Evolutionary conservation across 1,140 invertebrate species (phyloP).

Genomic region (Hyles euphorbiae): DNA sequence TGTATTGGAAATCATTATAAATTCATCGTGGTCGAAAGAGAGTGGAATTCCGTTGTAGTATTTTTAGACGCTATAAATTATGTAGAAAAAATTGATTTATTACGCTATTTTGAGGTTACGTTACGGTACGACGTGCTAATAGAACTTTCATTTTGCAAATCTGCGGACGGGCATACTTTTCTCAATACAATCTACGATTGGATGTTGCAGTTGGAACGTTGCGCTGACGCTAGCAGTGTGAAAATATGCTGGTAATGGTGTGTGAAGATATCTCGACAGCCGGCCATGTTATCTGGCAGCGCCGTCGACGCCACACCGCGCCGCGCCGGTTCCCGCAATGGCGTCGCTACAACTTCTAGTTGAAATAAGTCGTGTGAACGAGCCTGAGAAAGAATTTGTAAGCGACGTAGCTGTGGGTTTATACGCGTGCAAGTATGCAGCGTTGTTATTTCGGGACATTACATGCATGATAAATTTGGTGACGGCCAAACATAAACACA

Average conservation of each 20-base stretch:
- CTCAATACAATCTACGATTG: too few relatives aligned
- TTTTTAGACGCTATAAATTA: too few relatives aligned
- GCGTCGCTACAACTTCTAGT: conserved; percentile 21
- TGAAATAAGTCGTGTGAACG: conserved; percentile 12
- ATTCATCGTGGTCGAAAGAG: too few relatives aligned
- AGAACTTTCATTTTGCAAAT: neutral
- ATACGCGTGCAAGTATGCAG: conserved; percentile 4
- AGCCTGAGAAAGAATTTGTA: neutral
- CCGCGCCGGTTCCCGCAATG: conserved; percentile 15
- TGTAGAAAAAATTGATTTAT: too few relatives aligned
- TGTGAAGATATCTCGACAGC: conserved; percentile 14
- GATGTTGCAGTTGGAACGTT: too few relatives aligned
- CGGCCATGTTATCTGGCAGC: conserved; percentile 26
- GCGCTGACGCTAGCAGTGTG: neutral
- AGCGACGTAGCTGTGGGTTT: neutral
- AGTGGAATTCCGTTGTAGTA: too few relatives aligned
- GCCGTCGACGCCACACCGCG: conserved; percentile 9
- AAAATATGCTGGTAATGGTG: conserved; percentile 24
- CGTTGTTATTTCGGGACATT: conserved; percentile 10
- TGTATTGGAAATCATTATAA: too few relatives aligned
- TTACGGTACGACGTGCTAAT: conserved; percentile 8
- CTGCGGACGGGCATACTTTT: neutral
- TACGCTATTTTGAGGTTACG: conserved; percentile 8
- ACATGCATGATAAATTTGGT: conserved; percentile 1
- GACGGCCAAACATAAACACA: too few relatives aligned